Percentiles rank a stretch among this genome's conserved stretches.
phyloP scores from a whole-genome alignment of 2,888 invertebrate species.

The Pristionchus exspectatus region DNA sequence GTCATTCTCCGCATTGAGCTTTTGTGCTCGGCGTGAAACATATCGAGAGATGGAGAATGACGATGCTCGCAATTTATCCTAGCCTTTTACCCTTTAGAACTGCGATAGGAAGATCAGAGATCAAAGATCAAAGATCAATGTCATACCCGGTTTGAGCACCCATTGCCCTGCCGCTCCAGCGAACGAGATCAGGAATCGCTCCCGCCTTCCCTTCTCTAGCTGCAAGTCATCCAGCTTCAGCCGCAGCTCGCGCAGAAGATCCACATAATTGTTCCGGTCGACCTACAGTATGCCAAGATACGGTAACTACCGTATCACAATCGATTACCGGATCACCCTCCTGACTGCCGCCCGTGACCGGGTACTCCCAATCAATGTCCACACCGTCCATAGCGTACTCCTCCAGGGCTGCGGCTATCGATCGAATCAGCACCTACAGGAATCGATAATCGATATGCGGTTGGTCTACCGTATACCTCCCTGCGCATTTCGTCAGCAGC shows the following conservation, averaged over 20 bases:
- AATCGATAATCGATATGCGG: neutral
- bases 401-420: neutral
- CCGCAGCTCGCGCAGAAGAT: constrained; percentile 73
- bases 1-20: neutral
- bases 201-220: constrained; percentile 41
- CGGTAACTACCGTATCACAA: neutral
- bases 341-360: constrained; percentile 74
- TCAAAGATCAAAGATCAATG: constrained; percentile 42
- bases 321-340: constrained; percentile 68
- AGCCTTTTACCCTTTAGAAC: too few species aligned
- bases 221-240: constrained; percentile 67
- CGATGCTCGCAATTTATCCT: too few species aligned
- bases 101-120: neutral
- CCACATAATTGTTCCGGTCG: constrained; percentile 75
- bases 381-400: constrained; percentile 76
- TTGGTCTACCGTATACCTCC: constrained; percentile 29
- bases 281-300: constrained; percentile 57
- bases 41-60: neutral
- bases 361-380: constrained; percentile 78
- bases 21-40: neutral
- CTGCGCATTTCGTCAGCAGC: constrained; percentile 68
- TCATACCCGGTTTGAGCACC: constrained; percentile 74
- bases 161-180: constrained; percentile 78
- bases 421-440: constrained; percentile 40
- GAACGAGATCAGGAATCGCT: constrained; percentile 71